Evolutionary conservation across 1,140 invertebrate genomes (phyloP).

Genomic region (Dolichoris vasculosae): DNA sequence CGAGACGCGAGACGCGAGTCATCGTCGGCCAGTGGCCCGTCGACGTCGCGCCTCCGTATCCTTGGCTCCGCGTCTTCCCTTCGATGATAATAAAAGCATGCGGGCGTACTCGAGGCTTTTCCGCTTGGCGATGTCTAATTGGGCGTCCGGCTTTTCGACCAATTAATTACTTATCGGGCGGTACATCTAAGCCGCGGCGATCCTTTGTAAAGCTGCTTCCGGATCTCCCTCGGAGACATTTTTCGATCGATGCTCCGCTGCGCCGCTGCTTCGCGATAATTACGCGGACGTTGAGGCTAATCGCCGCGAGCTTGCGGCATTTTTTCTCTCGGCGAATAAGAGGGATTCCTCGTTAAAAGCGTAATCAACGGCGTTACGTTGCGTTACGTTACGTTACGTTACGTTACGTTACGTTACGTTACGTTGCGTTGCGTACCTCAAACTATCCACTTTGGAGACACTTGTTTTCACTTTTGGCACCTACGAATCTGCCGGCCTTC

Average conservation of each 20-base stretch:
- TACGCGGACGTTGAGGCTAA: constrained; percentile 9
- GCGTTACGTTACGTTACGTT: too few relatives aligned
- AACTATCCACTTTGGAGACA: neutral
- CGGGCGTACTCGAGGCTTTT: neutral
- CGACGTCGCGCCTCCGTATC: neutral
- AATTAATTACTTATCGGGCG: constrained; percentile 39
- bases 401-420: too few relatives aligned
- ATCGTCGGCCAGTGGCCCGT: neutral
- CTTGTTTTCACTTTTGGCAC: neutral
- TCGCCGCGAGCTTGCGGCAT: neutral
- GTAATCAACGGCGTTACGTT: neutral
- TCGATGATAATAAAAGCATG: neutral
- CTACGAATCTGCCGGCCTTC: neutral
- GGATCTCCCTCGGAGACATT: neutral
- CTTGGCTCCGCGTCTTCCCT: too few relatives aligned
- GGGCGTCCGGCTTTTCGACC: constrained; percentile 17
- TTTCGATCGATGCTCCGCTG: neutral
- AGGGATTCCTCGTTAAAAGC: neutral
- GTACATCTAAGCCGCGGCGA: neutral
- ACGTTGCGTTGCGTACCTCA: too few relatives aligned
- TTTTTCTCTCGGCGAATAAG: neutral
- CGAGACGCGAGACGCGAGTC: neutral
- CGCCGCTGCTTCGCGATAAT: neutral
- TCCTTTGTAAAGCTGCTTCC: neutral
- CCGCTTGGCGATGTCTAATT: neutral